A percentile compares a stretch with the other conserved stretches of the same genome.
Evolutionary conservation across 1,140 invertebrate genomes (phyloP).

Genomic region (Drosophila paulistorum): DNA sequence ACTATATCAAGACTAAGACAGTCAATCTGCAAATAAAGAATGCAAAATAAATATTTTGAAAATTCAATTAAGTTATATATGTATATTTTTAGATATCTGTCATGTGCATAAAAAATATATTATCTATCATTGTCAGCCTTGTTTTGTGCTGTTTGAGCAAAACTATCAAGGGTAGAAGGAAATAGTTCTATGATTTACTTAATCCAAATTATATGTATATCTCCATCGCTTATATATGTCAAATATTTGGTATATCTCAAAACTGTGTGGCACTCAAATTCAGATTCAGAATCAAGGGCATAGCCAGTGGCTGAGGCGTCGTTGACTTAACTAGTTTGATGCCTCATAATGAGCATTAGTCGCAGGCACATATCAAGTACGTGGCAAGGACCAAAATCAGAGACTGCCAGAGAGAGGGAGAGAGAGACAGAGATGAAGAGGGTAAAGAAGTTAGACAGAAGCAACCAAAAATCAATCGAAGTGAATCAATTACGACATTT

Average conservation of each 20-base stretch:
- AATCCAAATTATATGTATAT: background rate
- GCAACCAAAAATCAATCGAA: slow-evolving; percentile 69
- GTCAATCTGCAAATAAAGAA: no score
- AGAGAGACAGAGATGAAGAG: background rate
- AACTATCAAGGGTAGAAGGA: background rate
- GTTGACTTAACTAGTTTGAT: slow-evolving; percentile 42
- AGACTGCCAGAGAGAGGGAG: background rate
- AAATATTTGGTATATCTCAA: background rate
- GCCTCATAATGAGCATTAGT: slow-evolving; percentile 52
- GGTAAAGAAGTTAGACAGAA: no score
- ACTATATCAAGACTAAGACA: no score
- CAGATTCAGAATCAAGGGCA: background rate
- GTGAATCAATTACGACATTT: slow-evolving; percentile 74
- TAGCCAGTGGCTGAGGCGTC: background rate
- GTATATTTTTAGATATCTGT: no score
- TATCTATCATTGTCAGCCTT: background rate
- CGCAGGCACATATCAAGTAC: slow-evolving; percentile 45
- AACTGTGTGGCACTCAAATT: background rate
- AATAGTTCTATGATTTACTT: background rate
- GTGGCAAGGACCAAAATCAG: slow-evolving; percentile 29
- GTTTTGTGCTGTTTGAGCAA: background rate
- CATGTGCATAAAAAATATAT: background rate
- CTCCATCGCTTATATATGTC: background rate
- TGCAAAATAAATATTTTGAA: no score
- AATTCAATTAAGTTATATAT: background rate